Evolutionary conservation across 1,140 invertebrate species (phyloP).

Genomic region (Hycleus phaleratus): DNA sequence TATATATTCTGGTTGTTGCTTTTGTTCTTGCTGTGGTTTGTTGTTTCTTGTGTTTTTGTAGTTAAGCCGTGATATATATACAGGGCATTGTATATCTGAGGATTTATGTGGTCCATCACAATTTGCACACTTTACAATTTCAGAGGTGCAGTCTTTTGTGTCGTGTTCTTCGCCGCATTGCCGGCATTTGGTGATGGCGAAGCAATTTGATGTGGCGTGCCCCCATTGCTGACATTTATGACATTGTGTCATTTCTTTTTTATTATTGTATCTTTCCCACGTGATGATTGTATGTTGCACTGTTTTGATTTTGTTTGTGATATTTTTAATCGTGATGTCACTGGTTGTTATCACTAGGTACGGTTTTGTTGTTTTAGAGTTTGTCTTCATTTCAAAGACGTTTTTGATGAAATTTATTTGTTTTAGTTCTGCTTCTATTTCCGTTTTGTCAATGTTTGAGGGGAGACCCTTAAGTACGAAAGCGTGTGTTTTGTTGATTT

Average conservation of each 20-base stretch:
- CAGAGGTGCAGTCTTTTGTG: constrained; percentile 27
- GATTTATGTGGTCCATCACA: constrained; percentile 32
- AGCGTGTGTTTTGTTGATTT: background rate
- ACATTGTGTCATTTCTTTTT: constrained; percentile 28
- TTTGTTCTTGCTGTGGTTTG: background rate
- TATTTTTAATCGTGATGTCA: background rate
- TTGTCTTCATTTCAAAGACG: background rate
- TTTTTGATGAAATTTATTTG: background rate
- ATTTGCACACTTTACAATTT: constrained; percentile 31
- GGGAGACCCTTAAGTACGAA: background rate
- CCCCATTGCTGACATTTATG: constrained; percentile 37
- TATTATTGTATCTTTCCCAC: constrained; percentile 28
- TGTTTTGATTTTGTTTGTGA: background rate
- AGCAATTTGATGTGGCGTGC: constrained; percentile 33
- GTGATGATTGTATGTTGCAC: background rate
- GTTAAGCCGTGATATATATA: background rate
- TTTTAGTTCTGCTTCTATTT: background rate
- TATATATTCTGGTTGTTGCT: background rate
- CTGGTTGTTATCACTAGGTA: constrained; percentile 4
- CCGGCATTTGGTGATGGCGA: constrained; percentile 23
- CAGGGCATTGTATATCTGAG: background rate
- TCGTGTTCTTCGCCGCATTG: constrained; percentile 36
- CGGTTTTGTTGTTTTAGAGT: background rate
- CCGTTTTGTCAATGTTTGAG: background rate
- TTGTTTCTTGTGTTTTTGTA: background rate